Evolutionary conservation across 2,113 vertebrate species (phyloP).

Genomic region (Anas platyrhynchos): DNA sequence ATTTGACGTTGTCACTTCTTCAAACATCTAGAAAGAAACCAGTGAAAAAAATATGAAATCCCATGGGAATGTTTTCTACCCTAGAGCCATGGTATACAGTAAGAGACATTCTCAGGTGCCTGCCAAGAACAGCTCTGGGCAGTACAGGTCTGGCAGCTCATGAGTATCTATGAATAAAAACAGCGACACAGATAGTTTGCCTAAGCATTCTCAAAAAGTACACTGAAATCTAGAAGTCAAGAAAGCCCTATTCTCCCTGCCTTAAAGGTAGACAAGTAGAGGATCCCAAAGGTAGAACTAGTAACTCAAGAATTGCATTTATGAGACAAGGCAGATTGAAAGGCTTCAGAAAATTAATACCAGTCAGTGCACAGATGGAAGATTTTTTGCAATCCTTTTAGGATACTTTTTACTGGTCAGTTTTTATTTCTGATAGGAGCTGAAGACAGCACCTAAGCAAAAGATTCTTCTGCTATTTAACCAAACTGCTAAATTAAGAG

Average conservation of each 20-base stretch:
- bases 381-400: not conserved
- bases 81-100: not conserved
- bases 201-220: not conserved
- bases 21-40: not conserved
- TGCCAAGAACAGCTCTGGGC: not conserved
- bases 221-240: not conserved
- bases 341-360: not conserved
- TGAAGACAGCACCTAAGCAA: not conserved
- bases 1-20: not conserved
- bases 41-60: not conserved
- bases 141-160: not conserved
- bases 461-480: not conserved
- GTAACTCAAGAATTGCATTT: not conserved
- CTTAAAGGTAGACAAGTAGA: not conserved
- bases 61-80: not conserved
- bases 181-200: not conserved
- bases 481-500: not conserved
- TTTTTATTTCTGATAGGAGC: not conserved
- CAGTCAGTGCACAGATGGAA: not conserved
- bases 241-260: not conserved
- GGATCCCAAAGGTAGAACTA: not conserved
- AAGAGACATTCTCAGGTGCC: not conserved
- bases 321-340: not conserved
- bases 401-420: not conserved
- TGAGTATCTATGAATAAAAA: accelerated